Evolutionary conservation across 2,888 invertebrate genomes (phyloP), one percentile per base, ranked within the genome.

Genomic region (Nomada fucata): DNA sequence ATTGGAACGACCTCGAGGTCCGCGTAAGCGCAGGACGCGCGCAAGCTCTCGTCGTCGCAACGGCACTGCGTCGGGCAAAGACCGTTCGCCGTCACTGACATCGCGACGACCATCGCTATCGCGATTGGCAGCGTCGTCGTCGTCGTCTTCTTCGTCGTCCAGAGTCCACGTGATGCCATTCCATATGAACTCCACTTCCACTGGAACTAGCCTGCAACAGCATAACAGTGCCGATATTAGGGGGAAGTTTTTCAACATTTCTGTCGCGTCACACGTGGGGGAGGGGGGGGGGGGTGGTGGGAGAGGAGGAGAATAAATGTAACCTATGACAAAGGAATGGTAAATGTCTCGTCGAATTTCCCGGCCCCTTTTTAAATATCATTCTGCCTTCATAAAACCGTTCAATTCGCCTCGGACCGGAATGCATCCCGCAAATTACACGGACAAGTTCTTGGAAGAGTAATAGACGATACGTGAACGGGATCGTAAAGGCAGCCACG

Each of bases 1-100:
- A 98, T 97, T 81, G 98, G 98, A 73, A 98, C 97, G 89, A 97
- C 96, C 93, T 97, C 97, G 86, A 98, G 95, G 82, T 96, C 96
- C 73, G 97, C 97, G 91, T 96, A 96, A 87, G 96, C 96, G 94
- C 98, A 98, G 86, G 96, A 95, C 44, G 97, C 97, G 79, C 96
- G 95, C 85, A 97, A 95, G 86, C 96, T 94, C 70, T 96, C 96
- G 93, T 98, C 97, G 94, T 97, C 96, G 95, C 98, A 98, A 84
- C 95, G 95, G 94, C 98, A 98, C 89, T 96, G 96, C 77, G 96
- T 95, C 67, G 98, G 98, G 93, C 98, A 98, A 84, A 97, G 95
- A 77, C 96, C 96, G 89, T 95, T 94, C 82, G 95, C 95, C 61
- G 95, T 90, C 80, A 93, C 91, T 85, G 93, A 89, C 76, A 91